Percentiles rank a stretch among this genome's conserved stretches.
Conservation (phyloP, 2,113 vertebrate species). For the Engystomops pustulosus region DNA sequence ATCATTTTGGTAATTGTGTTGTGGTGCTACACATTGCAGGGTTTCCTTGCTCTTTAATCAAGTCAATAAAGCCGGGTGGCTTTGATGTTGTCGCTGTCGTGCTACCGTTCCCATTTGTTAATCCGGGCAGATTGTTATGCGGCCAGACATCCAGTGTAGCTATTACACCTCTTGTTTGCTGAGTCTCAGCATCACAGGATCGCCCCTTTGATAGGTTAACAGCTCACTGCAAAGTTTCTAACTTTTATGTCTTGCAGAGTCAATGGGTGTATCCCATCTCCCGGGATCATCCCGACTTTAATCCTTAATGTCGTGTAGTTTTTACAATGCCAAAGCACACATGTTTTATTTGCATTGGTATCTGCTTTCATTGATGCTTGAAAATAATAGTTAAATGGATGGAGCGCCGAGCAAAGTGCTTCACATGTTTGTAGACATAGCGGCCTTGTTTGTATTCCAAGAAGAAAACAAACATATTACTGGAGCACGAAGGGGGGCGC, state of each 20-base stretch:
- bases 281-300: conserved; percentile 34
- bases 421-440: neutral
- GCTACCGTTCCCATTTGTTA: conserved; percentile 57
- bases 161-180: conserved; percentile 46
- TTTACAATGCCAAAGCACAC: conserved; percentile 19
- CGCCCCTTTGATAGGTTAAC: conserved; percentile 37
- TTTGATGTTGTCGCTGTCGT: conserved; percentile 54
- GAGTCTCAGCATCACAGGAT: conserved; percentile 29
- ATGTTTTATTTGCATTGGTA: conserved; percentile 14
- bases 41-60: conserved; percentile 55
- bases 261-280: conserved; percentile 47
- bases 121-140: conserved; percentile 48
- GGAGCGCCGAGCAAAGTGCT: neutral
- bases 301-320: conserved; percentile 40
- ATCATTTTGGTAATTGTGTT: conserved; percentile 50
- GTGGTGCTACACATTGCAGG: conserved; percentile 28
- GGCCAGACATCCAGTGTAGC: conserved; percentile 43
- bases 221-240: conserved; percentile 21
- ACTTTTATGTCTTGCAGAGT: conserved; percentile 42
- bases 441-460: neutral
- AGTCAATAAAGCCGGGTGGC: conserved; percentile 42
- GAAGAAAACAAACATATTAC: neutral
- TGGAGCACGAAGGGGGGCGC: neutral
- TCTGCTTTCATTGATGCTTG: neutral
- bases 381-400: neutral